Evolutionary conservation across 2,888 invertebrate species (phyloP).

Genomic region (Empis stercorea): DNA sequence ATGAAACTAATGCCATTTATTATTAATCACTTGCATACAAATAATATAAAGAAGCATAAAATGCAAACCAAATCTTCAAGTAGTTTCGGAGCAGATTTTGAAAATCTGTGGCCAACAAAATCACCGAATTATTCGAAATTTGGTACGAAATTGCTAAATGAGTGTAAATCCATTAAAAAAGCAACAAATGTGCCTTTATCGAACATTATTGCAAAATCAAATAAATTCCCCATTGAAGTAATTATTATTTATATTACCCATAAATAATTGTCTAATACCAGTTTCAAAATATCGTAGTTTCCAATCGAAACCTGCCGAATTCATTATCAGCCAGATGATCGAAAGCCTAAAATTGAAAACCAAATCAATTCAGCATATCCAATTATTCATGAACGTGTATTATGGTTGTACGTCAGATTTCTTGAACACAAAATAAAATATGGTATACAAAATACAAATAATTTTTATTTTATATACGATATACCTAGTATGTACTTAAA

Average conservation of each 20-base stretch:
- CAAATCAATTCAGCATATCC: conserved; percentile 44
- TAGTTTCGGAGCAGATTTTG: background rate
- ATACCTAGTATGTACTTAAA: background rate
- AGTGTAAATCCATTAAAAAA: conserved; percentile 1
- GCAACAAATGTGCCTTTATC: background rate
- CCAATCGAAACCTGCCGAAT: conserved; percentile 14
- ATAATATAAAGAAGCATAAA: too few species aligned
- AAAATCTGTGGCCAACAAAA: background rate
- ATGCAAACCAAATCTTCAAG: too few species aligned
- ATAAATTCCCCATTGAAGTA: conserved; percentile 10
- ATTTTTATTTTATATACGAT: too few species aligned
- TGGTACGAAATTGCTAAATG: conserved; percentile 1
- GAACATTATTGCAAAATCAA: conserved; percentile 7
- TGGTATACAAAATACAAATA: too few species aligned
- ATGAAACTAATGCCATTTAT: too few species aligned
- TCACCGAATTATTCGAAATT: background rate
- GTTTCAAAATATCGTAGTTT: conserved; percentile 9
- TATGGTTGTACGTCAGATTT: conserved; percentile 45
- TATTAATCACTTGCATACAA: too few species aligned
- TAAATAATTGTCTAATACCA: background rate
- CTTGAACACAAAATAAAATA: conserved; percentile 40
- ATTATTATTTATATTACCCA: too few species aligned
- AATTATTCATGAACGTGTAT: conserved; percentile 46
- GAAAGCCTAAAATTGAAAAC: conserved; percentile 9
- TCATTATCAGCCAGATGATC: conserved; percentile 12